Base-by-base conservation (phyloP, 64 coral and sea anemone genomes). In the Pocillopora verrucosa region DNA sequence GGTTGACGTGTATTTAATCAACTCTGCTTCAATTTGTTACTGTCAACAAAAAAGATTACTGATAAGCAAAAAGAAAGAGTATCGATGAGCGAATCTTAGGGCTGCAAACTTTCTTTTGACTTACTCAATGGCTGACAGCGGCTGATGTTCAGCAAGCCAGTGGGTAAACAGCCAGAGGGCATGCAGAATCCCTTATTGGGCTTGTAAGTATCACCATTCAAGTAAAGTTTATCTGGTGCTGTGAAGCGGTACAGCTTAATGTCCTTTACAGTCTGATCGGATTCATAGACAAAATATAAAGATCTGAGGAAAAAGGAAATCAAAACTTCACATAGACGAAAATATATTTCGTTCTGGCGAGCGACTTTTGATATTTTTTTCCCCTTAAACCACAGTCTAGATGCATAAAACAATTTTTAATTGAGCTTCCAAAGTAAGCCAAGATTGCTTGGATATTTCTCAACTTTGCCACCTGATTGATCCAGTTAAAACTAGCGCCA, bases 141-240 rank as follows among this genome's bases (percentile, higher is more conserved):
- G 34, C 91, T 91, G 11, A 98, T 83, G 30, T 98, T 98, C 10
- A 98, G 84, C 16, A 98, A 70, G 2, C 95, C 95, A 79, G 92
- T 94, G 16, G 92, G 88, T 9, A 98, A 77, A 34, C 95, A 98
- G 1, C 22, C 19, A 68, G 91, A 91, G 45, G 77, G 92, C 4
- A 91, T 88, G 76, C 95, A 98, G 73, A 98, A 98, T 73, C 92
- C 95, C 79, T 94, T 89, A 36, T 98, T 98, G 0, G 89, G 78
- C 2, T 88, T 34, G 34, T 98, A 98, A 2, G 85, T 26, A 41
- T 98, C 92, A 20, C 95, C 95, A 84, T 81, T 91, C 62, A 91
- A 68, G 74, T 94, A 98, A 10, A 90, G 5, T 57, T 94, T 62
- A 13, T 36, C 12, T 19, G 95, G 95, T 35, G 76, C 89, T 22